Evolutionary conservation across 1,140 invertebrate species (phyloP), one percentile per base, ranked within the genome.

Genomic region (Achroia grisella): DNA sequence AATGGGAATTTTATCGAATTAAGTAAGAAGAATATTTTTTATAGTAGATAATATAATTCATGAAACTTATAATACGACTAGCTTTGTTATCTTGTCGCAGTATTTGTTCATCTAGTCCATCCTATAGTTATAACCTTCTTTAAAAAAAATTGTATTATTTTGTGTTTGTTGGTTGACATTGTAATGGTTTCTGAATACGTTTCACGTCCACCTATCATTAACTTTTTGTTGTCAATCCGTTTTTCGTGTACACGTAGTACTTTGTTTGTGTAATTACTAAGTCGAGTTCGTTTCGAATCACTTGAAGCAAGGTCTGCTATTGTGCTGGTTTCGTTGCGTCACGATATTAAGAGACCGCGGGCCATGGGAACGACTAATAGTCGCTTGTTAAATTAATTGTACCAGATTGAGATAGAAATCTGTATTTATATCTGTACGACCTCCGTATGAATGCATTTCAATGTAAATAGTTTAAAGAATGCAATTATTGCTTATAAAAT

Each of bases 1-100:
- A 67, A 69, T 60, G 43, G 65, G 55, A 69, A 67, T 63, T 80
- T 80, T 76, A 80, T 72, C 58, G 64, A 75, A 73, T 80, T 65
- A 75, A 55, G 34, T 37, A 43, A 14, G n/a, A 34, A 28, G 44
- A 29, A n/a, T n/a, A n/a, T n/a, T n/a, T n/a, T 29, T 29, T 29
- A 10, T 29, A 10, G 10, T 29, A 29, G 28, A 10, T 29, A 29
- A 29, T 29, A 29, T n/a, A n/a, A n/a, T n/a, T n/a, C n/a, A n/a
- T n/a, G n/a, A n/a, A n/a, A n/a, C n/a, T n/a, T n/a, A n/a, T n/a
- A n/a, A n/a, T n/a, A n/a, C n/a, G n/a, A n/a, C n/a, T n/a, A n/a
- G n/a, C n/a, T n/a, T n/a, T n/a, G n/a, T n/a, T n/a, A n/a, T n/a
- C n/a, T n/a, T n/a, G n/a, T n/a, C n/a, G n/a, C n/a, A n/a, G n/a